Evolutionary conservation across 2,888 invertebrate species (phyloP).

Genomic region (Dryocosmus kuriphilus): DNA sequence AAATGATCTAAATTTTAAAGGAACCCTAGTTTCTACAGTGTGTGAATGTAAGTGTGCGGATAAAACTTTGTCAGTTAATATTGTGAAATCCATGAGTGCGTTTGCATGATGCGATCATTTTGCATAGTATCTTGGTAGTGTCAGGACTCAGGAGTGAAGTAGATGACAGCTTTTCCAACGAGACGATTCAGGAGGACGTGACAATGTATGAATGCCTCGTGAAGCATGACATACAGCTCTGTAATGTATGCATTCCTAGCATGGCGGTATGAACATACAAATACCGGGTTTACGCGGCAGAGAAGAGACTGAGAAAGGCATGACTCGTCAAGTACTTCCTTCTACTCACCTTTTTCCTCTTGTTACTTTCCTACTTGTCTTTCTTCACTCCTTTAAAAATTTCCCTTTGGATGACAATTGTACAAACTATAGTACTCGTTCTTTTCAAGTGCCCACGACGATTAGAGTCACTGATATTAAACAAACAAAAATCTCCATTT

Average conservation of each 20-base stretch:
- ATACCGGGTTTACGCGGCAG: slow-evolving; percentile 30
- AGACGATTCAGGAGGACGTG: slow-evolving; percentile 20
- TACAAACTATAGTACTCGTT: neutral
- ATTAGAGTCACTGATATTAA: neutral
- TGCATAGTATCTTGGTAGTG: neutral
- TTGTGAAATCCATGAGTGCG: neutral
- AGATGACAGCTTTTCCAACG: slow-evolving; percentile 31
- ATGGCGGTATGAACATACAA: slow-evolving; percentile 28
- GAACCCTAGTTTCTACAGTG: too few relatives aligned
- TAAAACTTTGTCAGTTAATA: neutral
- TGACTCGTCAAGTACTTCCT: slow-evolving; percentile 21
- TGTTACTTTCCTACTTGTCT: neutral
- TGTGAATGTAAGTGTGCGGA: neutral
- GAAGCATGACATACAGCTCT: slow-evolving; percentile 24
- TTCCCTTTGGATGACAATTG: slow-evolving; percentile 18
- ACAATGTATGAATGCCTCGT: slow-evolving; percentile 18
- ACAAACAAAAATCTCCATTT: neutral
- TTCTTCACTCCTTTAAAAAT: neutral
- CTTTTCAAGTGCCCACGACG: neutral
- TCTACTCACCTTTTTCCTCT: neutral
- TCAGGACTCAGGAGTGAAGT: slow-evolving; percentile 20
- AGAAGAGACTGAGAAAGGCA: slow-evolving; percentile 18
- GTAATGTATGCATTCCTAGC: slow-evolving; percentile 32
- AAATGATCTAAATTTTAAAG: too few relatives aligned
- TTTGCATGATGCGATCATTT: neutral